Base-by-base conservation (phyloP, 2,113 vertebrate genomes). In the Scomber japonicus region DNA sequence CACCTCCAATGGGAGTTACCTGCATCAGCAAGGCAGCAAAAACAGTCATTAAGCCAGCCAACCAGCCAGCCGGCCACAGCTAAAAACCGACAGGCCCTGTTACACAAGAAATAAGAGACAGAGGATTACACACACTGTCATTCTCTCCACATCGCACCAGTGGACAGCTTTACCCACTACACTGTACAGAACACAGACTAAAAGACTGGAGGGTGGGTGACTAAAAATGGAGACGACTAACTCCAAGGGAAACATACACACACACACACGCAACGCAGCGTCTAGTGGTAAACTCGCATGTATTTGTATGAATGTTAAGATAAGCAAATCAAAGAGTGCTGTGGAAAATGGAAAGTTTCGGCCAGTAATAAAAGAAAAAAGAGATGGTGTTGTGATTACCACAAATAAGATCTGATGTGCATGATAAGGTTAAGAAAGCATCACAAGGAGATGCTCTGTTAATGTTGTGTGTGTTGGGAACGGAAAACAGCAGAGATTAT, bases 71-170 rank as follows among this genome's bases (percentile, higher is more conserved):
- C 17, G 17, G 71, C 68, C 57, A 51, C 69, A 11, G 16, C 55
- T 73, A 50, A 66, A 90, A 92, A 51, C 71, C 81, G 69, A 80
- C 81, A 91, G 87, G 83, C 85, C 84, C 69, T 76, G 86, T 87
- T 92, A 93, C 65, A 89, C 92, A 91, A 93, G 79, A 87, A 93
- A 82, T 91, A 90, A 95, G 82, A 71, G 27, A 60, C 76, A 85
- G 67, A 83, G 88, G 87, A 92, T 93, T 95, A 92, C 11, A 17
- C 59, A 75, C n/a, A 89, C 73, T 65, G 81, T 81, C 53, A 76
- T 71, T 85, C 72, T 49, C 81, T 79, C 81, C 70, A 85, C 77
- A 82, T 65, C 60, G 55, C 76, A 76, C 67, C 84, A 75, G 66
- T 85, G 80, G 61, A 49, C 68, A 69, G 70, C 56, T 85, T 87